Evolutionary conservation across 2,113 vertebrate genomes (phyloP).

Genomic region (Eubucco bourcierii): DNA sequence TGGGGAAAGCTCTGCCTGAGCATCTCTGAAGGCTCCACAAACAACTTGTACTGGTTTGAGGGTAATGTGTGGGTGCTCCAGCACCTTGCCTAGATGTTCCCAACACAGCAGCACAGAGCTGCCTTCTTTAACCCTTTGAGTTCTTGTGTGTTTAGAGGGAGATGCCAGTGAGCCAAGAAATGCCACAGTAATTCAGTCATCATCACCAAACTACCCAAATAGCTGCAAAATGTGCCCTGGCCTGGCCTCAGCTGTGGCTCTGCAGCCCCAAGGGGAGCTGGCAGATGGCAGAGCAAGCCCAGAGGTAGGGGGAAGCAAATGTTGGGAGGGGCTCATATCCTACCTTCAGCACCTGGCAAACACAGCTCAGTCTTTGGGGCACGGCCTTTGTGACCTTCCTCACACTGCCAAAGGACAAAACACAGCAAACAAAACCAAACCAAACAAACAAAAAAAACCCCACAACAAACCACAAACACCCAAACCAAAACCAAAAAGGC

Average conservation of each 20-base stretch:
- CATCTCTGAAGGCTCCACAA: not conserved
- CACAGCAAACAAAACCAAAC: not conserved
- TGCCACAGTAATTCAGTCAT: not conserved
- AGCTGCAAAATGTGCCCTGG: not conserved
- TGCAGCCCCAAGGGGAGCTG: not conserved
- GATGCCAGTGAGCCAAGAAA: not conserved
- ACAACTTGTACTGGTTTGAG: too few species aligned
- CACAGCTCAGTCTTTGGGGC: not conserved
- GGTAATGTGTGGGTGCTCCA: too few species aligned
- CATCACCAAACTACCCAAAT: not conserved
- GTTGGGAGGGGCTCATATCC: not conserved
- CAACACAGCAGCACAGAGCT: not conserved
- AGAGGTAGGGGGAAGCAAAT: rapidly evolving
- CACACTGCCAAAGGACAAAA: too few species aligned
- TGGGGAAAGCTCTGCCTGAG: not conserved
- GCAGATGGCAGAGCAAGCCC: not conserved
- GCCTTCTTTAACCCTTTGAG: not conserved
- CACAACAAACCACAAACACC: not conserved
- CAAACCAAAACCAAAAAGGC: too few species aligned
- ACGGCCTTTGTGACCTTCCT: not conserved
- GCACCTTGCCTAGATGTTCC: not conserved
- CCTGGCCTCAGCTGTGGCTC: not conserved
- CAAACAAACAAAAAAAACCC: too few species aligned
- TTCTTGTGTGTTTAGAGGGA: not conserved
- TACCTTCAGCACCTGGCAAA: not conserved